A percentile compares a stretch with the other conserved stretches of the same genome.
These are phyloP conservation scores for Piaya cayana DNA, from an alignment of 2,113 vertebrate genomes.

Conservation along the genomic window DNA sequence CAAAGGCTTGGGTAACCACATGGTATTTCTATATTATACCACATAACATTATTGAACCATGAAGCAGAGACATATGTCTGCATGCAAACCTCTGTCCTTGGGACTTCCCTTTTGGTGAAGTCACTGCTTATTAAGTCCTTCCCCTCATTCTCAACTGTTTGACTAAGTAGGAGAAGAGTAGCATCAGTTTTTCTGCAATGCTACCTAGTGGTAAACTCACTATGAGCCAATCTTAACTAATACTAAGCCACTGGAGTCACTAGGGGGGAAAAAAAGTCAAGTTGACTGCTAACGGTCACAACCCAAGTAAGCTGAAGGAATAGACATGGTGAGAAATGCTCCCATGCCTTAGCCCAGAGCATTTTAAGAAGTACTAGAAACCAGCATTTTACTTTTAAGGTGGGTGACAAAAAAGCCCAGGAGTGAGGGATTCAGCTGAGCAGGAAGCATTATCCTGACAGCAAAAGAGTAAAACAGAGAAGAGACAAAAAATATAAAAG, in stretches of 20 bases:
- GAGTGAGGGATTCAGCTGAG: not conserved
- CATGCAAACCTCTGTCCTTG: not conserved
- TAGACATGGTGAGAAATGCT: not conserved
- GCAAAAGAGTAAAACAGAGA: not conserved
- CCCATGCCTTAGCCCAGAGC: not conserved
- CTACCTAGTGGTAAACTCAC: not conserved
- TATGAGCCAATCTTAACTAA: not conserved
- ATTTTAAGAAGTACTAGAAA: not conserved
- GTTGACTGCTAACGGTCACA: not conserved
- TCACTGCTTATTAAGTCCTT: not conserved
- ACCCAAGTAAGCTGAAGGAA: not conserved
- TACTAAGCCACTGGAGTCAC: not conserved
- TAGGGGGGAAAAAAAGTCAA: not conserved
- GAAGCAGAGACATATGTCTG: not conserved
- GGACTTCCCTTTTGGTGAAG: not conserved
- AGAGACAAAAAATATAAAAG: accelerated
- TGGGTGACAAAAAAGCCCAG: not conserved
- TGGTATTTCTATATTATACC: not conserved
- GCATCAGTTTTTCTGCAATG: not conserved
- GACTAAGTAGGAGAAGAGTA: not conserved
- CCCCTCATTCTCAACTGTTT: not conserved
- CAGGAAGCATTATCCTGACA: not conserved
- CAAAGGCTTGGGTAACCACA: not conserved
- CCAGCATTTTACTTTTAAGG: not conserved
- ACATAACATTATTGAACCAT: not conserved